Conservation (phyloP, 2,888 invertebrate species). For the Cheilosia grossa region DNA sequence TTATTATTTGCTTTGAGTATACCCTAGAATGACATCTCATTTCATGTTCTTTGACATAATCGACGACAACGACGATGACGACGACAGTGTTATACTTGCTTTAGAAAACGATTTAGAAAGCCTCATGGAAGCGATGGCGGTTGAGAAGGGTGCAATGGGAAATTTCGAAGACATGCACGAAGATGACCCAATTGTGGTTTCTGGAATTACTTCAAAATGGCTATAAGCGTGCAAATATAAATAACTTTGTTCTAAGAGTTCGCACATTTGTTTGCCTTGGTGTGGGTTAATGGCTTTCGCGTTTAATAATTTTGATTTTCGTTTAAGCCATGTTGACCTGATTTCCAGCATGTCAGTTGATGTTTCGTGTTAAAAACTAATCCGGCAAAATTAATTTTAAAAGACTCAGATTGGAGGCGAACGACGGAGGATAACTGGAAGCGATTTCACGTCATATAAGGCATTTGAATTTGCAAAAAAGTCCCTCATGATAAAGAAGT, state of each 20-base stretch:
- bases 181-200: conserved; percentile 59
- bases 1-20: conserved; percentile 62
- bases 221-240: conserved; percentile 46
- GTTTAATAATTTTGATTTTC: conserved; percentile 43
- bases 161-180: conserved; percentile 51
- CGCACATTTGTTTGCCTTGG: conserved; percentile 7
- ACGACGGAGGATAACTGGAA: background rate
- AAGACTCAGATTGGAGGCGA: conserved; percentile 24
- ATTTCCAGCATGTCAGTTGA: conserved; percentile 30
- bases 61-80: conserved; percentile 41
- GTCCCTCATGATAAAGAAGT: too few species aligned
- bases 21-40: conserved; percentile 60
- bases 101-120: conserved; percentile 40
- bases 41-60: conserved; percentile 63
- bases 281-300: conserved; percentile 22
- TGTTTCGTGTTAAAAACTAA: conserved; percentile 20
- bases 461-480: too few species aligned
- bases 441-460: background rate
- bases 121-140: background rate
- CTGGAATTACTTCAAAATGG: conserved; percentile 64
- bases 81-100: conserved; percentile 30
- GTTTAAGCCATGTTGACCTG: conserved; percentile 38
- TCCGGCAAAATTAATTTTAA: conserved; percentile 17
- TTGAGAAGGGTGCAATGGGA: background rate
- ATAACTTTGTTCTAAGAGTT: background rate